phyloP scores from a whole-genome alignment of 2,113 vertebrate genomes.

The Hypocryptadius cinnamomeus region DNA sequence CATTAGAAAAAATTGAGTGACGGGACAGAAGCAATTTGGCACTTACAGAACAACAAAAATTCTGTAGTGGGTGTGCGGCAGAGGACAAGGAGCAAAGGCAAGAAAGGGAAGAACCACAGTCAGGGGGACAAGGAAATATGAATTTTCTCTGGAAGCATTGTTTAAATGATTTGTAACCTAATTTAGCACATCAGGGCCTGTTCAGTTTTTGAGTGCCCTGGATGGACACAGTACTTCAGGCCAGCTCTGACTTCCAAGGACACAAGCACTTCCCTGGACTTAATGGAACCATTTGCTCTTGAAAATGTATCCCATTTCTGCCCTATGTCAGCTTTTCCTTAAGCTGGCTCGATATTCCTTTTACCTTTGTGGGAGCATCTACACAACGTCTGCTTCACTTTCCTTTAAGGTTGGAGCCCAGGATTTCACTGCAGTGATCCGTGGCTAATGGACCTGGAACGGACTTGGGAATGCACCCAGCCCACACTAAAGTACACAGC shows the following conservation, averaged over 20 bases:
- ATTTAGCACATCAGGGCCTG: neutral
- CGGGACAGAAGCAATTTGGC: neutral
- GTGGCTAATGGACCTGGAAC: neutral
- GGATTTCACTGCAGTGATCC: neutral
- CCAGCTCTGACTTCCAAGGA: neutral
- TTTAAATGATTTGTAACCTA: neutral
- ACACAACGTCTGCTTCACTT: accelerated
- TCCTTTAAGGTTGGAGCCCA: neutral
- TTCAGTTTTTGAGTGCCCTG: neutral
- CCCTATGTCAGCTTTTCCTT: neutral
- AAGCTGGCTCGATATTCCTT: neutral
- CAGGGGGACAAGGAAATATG: neutral
- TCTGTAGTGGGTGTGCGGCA: neutral
- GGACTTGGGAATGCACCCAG: neutral
- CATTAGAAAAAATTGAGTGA: neutral
- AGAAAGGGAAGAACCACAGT: neutral
- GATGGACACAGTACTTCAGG: neutral
- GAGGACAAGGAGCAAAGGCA: neutral
- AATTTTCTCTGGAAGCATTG: neutral
- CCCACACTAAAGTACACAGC: accelerated
- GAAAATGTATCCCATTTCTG: neutral
- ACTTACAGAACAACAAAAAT: neutral
- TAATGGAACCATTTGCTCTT: neutral
- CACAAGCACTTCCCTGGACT: neutral
- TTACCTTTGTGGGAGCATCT: neutral